Percentiles rank a stretch among this genome's conserved stretches.
Evolutionary conservation across 2,113 vertebrate species (phyloP).

Genomic region (Megaceryle torquata): DNA sequence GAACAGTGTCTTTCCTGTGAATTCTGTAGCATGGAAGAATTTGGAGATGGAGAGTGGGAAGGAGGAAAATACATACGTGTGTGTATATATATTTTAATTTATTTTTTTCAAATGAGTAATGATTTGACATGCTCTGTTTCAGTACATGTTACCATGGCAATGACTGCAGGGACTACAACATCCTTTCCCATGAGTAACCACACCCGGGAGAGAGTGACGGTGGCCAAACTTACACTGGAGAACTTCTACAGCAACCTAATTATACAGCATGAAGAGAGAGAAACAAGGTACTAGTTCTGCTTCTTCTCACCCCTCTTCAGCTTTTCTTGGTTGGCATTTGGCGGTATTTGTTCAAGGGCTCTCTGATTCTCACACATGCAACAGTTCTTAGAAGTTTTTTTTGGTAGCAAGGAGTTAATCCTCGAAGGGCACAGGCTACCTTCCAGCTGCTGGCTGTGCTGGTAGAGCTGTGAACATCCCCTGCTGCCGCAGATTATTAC

Average conservation of each 20-base stretch:
- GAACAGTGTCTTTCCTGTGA: not conserved
- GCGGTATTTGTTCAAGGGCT: not conserved
- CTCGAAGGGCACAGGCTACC: not conserved
- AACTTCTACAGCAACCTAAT: constrained; percentile 99
- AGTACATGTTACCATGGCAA: constrained; percentile 88
- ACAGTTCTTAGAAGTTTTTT: not conserved
- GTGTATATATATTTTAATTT: not conserved
- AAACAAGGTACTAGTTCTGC: constrained; percentile 84
- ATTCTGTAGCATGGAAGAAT: not conserved
- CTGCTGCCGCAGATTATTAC: not conserved
- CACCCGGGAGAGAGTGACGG: constrained; percentile 95
- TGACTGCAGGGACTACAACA: constrained; percentile 90
- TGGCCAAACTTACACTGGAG: constrained; percentile 96
- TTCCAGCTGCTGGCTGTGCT: not conserved
- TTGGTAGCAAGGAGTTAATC: not conserved
- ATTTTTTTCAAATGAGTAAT: constrained; percentile 23
- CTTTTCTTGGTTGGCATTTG: not conserved
- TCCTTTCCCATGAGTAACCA: constrained; percentile 98
- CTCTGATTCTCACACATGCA: fast-evolving
- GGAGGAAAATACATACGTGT: not conserved
- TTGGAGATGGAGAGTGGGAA: not conserved
- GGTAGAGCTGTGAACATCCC: not conserved
- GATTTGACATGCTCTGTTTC: constrained; percentile 52
- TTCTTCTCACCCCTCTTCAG: not conserved
- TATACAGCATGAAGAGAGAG: constrained; percentile 94